Base-by-base conservation (phyloP, 2,113 vertebrate genomes). In the Gyps fulvus region DNA sequence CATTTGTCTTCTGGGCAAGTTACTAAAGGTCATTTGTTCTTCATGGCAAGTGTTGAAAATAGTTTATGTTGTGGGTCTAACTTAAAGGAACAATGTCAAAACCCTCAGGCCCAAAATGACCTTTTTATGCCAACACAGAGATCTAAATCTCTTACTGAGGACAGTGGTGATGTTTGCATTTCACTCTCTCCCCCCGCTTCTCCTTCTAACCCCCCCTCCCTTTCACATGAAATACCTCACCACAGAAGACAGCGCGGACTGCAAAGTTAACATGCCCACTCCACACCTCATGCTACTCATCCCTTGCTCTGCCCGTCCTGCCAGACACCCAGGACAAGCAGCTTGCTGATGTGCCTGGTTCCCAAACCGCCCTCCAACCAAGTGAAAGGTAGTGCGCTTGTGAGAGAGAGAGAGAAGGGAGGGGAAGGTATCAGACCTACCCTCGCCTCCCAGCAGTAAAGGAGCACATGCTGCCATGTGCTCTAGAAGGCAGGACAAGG, bases 21-120 rank as follows among this genome's bases (percentile, higher is more conserved):
- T 98, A 98, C 95, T 98, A 98, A 98, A 98, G 98, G 98, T 98
- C 98, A 98, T 98, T 98, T 98, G 97, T 97, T 98, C 98, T 98
- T 97, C 93, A 87, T 98, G 98, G 98, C 98, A 98, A 98, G 98
- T 98, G 98, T 98, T 98, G 98, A 98, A 98, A 98, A 98, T 97
- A 98, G 98, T 98, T 98, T 98, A 97, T 94, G 94, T 96, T 97
- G 96, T 98, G 96, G 98, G 95, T 97, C 98, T 98, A 97, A 98
- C 98, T 98, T 98, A 98, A 98, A 98, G 97, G 98, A 98, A 98
- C 98, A 98, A 97, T 97, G 97, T 98, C 98, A 97, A 97, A 98
- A 87, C 98, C 98, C 98, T 95, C 45, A 43, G 97, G 98, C 97
- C 95, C 85, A 83, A 79, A 95, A 93, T 97, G 98, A 98, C 98